phyloP scores from a whole-genome alignment of 2,888 invertebrate genomes.

The Drosophila fungiperda region DNA sequence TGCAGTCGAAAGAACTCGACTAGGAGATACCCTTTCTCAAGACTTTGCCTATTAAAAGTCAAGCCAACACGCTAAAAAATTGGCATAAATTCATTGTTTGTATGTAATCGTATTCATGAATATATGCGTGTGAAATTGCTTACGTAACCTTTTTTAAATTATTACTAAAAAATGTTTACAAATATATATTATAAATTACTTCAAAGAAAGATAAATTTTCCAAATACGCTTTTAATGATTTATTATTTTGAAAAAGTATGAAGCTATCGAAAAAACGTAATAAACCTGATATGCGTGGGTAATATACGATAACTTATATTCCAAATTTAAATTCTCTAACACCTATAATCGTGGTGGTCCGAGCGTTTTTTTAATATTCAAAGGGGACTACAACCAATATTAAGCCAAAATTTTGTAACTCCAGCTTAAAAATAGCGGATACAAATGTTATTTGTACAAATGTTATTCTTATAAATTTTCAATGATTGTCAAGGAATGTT shows the following conservation, averaged over 20 bases:
- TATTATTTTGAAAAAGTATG: neutral
- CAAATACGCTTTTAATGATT: neutral
- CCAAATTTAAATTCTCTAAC: neutral
- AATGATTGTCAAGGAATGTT: constrained; percentile 1
- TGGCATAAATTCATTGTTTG: neutral
- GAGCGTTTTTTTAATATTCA: neutral
- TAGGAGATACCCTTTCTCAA: neutral
- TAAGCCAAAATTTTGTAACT: neutral
- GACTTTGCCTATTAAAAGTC: neutral
- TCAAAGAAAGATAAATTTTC: neutral
- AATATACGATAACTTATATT: neutral
- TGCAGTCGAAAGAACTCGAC: neutral
- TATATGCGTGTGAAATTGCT: neutral
- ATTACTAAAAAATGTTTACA: neutral
- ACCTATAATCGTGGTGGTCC: neutral
- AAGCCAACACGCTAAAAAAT: neutral
- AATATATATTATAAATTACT: too few species aligned
- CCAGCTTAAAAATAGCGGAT: neutral
- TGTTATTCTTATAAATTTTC: too few species aligned
- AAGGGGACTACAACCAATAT: neutral
- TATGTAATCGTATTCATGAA: neutral
- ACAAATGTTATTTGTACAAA: neutral
- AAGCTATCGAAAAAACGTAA: neutral
- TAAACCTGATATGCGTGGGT: neutral
- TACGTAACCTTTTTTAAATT: neutral